Conservation (phyloP, 2,797 vertebrate genomes). For the Vespertilio murinus region DNA sequence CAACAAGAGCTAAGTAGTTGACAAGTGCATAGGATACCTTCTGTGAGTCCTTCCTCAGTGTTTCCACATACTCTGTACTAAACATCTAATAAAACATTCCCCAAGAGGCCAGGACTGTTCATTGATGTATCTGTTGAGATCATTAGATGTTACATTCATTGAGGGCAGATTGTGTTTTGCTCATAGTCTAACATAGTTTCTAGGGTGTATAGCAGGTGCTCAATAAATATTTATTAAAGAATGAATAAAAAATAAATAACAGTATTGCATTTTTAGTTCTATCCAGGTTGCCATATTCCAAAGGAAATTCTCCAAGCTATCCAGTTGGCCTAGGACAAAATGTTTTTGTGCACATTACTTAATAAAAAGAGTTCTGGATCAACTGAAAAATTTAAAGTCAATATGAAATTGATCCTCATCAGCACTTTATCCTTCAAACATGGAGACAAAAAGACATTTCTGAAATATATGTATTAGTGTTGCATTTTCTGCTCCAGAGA, state of each 20-base stretch:
- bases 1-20: neutral
- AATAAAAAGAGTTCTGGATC: constrained; percentile 74
- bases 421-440: constrained; percentile 70
- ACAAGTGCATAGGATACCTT: neutral
- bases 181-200: constrained; percentile 29
- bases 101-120: neutral
- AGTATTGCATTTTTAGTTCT: constrained; percentile 46
- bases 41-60: neutral
- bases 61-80: neutral
- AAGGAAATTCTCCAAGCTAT: constrained; percentile 63
- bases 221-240: constrained; percentile 66
- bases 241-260: constrained; percentile 56
- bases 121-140: neutral
- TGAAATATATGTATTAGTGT: constrained; percentile 70
- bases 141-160: constrained; percentile 57
- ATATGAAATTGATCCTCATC: constrained; percentile 77
- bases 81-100: neutral
- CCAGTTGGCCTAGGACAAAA: constrained; percentile 46
- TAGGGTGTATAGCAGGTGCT: constrained; percentile 40
- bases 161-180: constrained; percentile 46
- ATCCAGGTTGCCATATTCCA: constrained; percentile 11
- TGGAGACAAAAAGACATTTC: constrained; percentile 69
- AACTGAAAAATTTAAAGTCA: constrained; percentile 78
- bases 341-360: constrained; percentile 65
- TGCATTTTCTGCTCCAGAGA: constrained; percentile 74